Evolutionary conservation across 2,797 vertebrate species (phyloP), one percentile per base, ranked within the genome.

Genomic region (Neoniphon sammara): DNA sequence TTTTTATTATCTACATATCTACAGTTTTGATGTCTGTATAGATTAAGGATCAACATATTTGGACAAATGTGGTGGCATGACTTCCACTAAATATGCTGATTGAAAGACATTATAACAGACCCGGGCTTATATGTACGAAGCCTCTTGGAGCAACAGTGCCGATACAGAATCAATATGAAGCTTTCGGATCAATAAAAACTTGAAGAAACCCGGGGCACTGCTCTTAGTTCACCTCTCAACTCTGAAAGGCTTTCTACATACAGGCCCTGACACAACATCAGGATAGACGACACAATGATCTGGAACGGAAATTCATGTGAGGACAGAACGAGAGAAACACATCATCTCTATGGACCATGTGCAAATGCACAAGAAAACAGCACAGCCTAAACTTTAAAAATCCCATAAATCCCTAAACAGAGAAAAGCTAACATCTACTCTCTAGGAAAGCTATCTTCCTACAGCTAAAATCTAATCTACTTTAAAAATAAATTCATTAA

Each of bases 1-100:
- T 71, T 86, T 77, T 78, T 86, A 80, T 67, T 91, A 91, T 89
- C 88, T 89, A 91, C 89, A 89, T 90, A 92, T 89, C 87, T 91
- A 91, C 88, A 91, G 85, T 79, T 87, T 70, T 73, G 75, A 87
- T 86, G 83, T 88, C 78, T 75, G 74, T 81, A 90, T 88, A 87
- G 86, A 82, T 85, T 80, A 88, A 81, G 82, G 71, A 68, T 86
- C 56, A 58, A 69, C 67, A 65, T 75, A 78, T 84, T 77, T 83
- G 80, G 78, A 86, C 85, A 78, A 47, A 63, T 1, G 68, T 66
- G 82, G 49, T 77, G 77, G 83, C 68, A 49, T 31, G 60, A 80
- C 69, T 59, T 73, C 58, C 54, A 53, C 75, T 81, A 21, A 1
- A 23, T 58, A 47, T 11, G 60, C 73, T 64, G 50, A 71, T 63